Conservation (phyloP, 37 sponge, comb jelly and placozoan genomes). For the Dysidea cf. avara region DNA sequence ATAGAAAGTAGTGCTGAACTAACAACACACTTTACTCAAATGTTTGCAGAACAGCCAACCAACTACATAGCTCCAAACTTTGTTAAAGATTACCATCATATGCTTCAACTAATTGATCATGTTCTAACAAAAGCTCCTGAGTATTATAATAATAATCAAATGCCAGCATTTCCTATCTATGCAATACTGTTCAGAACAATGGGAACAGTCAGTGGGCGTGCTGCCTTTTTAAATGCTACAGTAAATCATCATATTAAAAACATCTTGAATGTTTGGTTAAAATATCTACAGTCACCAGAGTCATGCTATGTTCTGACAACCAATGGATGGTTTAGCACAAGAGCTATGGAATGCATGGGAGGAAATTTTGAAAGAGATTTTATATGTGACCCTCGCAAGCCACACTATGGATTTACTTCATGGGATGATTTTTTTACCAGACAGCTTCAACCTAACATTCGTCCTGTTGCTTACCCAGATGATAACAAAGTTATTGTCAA, state of each 20-base stretch:
- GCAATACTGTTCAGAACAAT: constrained; percentile 40
- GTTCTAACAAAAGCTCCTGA: constrained; percentile 41
- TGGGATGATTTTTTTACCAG: constrained; percentile 42
- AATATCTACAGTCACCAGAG: constrained; percentile 11
- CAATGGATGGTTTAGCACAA: constrained; percentile 27
- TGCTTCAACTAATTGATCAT: too few species aligned
- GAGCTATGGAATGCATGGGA: constrained; percentile 22
- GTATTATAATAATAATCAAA: neutral
- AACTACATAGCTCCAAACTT: neutral
- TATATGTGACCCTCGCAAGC: constrained; percentile 32
- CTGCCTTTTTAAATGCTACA: constrained; percentile 30
- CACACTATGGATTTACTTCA: too few species aligned
- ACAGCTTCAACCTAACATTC: constrained; percentile 26
- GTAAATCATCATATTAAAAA: constrained; percentile 40
- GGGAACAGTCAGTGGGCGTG: constrained; percentile 30
- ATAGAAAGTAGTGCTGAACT: constrained; percentile 18
- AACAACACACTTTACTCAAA: constrained; percentile 10
- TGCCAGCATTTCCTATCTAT: constrained; percentile 51
- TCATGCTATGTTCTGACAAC: constrained; percentile 46
- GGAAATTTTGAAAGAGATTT: constrained; percentile 7
- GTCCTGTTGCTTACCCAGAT: constrained; percentile 34
- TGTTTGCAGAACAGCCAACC: constrained; percentile 22
- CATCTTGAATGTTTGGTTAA: constrained; percentile 26
- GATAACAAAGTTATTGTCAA: too few species aligned
- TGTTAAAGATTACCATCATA: constrained; percentile 22